Evolutionary conservation across 2,113 vertebrate genomes (phyloP).

Genomic region (Oreotrochilus melanogaster): DNA sequence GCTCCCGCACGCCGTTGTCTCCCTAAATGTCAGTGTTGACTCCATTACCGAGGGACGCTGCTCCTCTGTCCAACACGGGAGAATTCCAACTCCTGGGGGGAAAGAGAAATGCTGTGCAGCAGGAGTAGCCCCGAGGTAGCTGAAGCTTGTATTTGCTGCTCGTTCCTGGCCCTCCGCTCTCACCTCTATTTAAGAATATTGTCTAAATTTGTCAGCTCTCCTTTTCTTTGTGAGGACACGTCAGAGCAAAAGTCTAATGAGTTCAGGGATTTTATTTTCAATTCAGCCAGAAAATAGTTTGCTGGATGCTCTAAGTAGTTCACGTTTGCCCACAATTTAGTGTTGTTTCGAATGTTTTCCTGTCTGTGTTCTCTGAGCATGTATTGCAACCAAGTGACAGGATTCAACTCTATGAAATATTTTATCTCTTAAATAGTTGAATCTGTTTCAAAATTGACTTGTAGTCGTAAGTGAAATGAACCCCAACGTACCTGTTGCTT

Average conservation of each 20-base stretch:
- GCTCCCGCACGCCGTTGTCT: background rate
- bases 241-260: background rate
- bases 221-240: background rate
- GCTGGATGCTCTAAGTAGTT: background rate
- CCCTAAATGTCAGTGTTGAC: fast-evolving
- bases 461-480: background rate
- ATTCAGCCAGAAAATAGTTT: background rate
- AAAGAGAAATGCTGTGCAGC: no score
- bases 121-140: no score
- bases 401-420: background rate
- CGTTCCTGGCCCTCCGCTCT: no score
- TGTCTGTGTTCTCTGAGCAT: background rate
- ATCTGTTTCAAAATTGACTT: background rate
- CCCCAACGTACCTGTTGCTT: no score
- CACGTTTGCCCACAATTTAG: background rate
- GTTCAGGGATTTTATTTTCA: background rate
- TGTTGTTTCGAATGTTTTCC: background rate
- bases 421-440: background rate
- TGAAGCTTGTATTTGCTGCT: no score
- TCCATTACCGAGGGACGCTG: fast-evolving
- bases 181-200: no score
- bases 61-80: fast-evolving
- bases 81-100: no score
- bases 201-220: no score
- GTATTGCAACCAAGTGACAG: background rate